Conservation (phyloP, 64 coral and sea anemone species). For the Catalaphyllia jardinei region DNA sequence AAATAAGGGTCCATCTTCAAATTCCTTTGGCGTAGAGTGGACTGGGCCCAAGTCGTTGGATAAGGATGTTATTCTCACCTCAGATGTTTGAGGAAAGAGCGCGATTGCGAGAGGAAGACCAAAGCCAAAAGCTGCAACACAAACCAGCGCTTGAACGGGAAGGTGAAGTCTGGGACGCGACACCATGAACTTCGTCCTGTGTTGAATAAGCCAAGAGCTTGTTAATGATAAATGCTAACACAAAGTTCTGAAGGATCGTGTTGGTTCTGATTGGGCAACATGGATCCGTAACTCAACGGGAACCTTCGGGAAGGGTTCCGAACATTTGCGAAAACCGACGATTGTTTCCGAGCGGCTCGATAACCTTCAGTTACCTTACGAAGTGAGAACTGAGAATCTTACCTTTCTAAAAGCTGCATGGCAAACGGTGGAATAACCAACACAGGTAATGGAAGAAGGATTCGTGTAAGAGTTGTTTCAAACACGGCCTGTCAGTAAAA, state of each 20-base stretch:
- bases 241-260: too few relatives aligned
- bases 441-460: conserved; percentile 79
- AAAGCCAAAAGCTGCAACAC: conserved; percentile 68
- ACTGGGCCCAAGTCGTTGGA: too few relatives aligned
- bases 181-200: conserved; percentile 71
- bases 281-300: too few relatives aligned
- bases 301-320: too few relatives aligned
- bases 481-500: conserved; percentile 78
- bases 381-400: not conserved
- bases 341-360: not conserved
- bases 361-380: not conserved
- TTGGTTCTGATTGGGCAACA: too few relatives aligned
- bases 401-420: conserved; percentile 95
- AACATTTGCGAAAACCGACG: too few relatives aligned
- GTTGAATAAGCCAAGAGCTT: not conserved
- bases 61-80: conserved; percentile 26
- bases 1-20: not conserved
- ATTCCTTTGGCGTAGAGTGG: not conserved
- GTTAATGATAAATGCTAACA: not conserved
- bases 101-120: conserved; percentile 78
- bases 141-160: conserved; percentile 66
- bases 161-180: conserved; percentile 55
- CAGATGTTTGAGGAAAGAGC: conserved; percentile 70
- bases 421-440: conserved; percentile 84
- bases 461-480: conserved; percentile 91